A percentile compares a stretch with the other conserved stretches of the same genome.
These are phyloP conservation scores for Selenia dentaria DNA, from an alignment of 2,888 invertebrate species.

Conservation along the genomic window DNA sequence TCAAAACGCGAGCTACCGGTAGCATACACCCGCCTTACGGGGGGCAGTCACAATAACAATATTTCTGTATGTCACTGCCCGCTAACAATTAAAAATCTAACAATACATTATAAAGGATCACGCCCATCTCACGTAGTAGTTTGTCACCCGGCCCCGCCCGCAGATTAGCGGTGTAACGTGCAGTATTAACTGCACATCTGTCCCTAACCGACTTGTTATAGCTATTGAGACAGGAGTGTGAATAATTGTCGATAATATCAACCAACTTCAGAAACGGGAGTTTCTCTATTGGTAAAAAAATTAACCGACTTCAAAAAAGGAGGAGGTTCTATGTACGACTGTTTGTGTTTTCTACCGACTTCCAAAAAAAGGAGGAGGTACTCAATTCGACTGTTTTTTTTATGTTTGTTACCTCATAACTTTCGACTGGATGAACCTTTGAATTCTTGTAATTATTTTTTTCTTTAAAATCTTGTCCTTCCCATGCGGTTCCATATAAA, in stretches of 20 bases:
- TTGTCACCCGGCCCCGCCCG: conserved; percentile 27
- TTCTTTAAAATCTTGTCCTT: too few relatives aligned
- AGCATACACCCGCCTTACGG: too few relatives aligned
- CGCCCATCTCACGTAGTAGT: conserved; percentile 25
- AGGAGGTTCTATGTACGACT: too few relatives aligned
- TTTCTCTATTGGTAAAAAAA: not conserved
- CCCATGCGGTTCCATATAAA: too few relatives aligned
- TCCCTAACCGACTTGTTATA: not conserved
- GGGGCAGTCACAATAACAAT: not conserved
- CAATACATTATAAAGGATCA: conserved; percentile 15
- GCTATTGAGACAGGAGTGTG: not conserved
- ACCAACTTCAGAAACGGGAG: not conserved
- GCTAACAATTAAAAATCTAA: conserved; percentile 3
- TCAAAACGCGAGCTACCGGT: too few relatives aligned
- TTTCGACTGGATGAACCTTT: too few relatives aligned
- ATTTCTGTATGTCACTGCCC: conserved; percentile 1
- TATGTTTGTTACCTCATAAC: too few relatives aligned
- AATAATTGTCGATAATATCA: not conserved
- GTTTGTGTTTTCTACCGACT: too few relatives aligned
- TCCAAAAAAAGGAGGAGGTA: too few relatives aligned
- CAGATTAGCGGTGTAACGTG: conserved; percentile 25
- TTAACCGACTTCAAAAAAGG: too few relatives aligned
- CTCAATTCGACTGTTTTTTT: too few relatives aligned
- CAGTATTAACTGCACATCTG: conserved; percentile 1
- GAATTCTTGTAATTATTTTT: too few relatives aligned